Evolutionary conservation across 92 coral and sea anemone genomes (phyloP).

Genomic region (Pocillopora meandrina): DNA sequence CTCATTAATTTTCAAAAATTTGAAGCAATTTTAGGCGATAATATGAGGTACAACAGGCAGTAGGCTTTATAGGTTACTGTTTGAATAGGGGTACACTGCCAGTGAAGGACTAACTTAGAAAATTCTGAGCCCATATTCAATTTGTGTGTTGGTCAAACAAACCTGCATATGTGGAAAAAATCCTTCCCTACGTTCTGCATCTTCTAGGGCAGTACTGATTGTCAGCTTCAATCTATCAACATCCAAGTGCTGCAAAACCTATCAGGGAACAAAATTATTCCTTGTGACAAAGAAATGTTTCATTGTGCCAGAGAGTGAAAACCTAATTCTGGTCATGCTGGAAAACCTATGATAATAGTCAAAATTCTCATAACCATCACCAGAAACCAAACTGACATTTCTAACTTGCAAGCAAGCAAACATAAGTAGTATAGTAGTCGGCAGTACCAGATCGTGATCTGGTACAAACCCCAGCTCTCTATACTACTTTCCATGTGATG

Average conservation of each 20-base stretch:
- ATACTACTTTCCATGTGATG: too few species aligned
- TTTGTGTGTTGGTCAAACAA: background rate
- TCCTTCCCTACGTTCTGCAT: background rate
- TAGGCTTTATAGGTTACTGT: background rate
- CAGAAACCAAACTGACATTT: too few species aligned
- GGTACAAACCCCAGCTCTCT: too few species aligned
- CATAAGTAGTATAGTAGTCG: too few species aligned
- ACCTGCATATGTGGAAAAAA: constrained; percentile 5
- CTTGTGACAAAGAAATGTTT: background rate
- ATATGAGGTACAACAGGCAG: background rate
- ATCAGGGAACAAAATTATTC: background rate
- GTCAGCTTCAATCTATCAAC: constrained; percentile 14
- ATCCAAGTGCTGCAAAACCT: constrained; percentile 20
- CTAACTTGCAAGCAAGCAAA: too few species aligned
- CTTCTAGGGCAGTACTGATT: constrained; percentile 2
- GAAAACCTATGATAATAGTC: too few species aligned
- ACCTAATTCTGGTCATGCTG: too few species aligned
- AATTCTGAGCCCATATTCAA: background rate
- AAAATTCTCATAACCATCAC: too few species aligned
- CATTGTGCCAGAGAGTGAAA: background rate
- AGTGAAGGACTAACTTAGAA: background rate
- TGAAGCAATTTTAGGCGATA: too few species aligned
- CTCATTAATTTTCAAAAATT: too few species aligned
- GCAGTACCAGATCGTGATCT: too few species aligned
- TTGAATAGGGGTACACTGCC: background rate